A percentile compares a stretch with the other conserved stretches of the same genome.
Conservation (phyloP, 1,140 invertebrate genomes). For the Goniozus legneri region DNA sequence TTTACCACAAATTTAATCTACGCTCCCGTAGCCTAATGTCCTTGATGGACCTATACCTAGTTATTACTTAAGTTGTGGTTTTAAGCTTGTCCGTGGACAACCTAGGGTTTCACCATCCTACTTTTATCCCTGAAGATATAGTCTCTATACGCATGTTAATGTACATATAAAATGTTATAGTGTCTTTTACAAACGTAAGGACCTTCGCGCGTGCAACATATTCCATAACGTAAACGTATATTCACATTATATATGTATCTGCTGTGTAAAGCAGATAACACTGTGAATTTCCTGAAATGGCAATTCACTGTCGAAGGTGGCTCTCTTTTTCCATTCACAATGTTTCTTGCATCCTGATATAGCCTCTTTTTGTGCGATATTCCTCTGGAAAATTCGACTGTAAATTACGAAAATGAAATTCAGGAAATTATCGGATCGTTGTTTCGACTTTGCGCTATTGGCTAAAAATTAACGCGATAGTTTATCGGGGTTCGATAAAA, state of each 20-base stretch:
- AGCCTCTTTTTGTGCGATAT: too few relatives aligned
- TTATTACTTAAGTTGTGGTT: slow-evolving; percentile 35
- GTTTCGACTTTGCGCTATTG: too few relatives aligned
- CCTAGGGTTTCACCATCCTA: slow-evolving; percentile 27
- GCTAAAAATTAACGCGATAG: too few relatives aligned
- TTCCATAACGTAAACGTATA: slow-evolving; percentile 6
- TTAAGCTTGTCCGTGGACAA: slow-evolving; percentile 35
- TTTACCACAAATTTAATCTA: slow-evolving; percentile 39
- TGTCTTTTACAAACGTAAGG: slow-evolving; percentile 49
- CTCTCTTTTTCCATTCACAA: slow-evolving; percentile 18
- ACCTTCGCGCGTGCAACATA: slow-evolving; percentile 33
- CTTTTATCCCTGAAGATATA: slow-evolving; percentile 29
- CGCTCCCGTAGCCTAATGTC: slow-evolving; percentile 12
- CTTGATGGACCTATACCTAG: slow-evolving; percentile 14
- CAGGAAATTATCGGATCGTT: too few relatives aligned
- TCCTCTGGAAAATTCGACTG: too few relatives aligned
- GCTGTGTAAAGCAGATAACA: not conserved
- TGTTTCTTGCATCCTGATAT: too few relatives aligned
- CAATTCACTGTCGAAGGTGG: slow-evolving; percentile 24
- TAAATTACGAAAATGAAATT: too few relatives aligned
- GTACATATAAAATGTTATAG: slow-evolving; percentile 51
- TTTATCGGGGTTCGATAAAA: too few relatives aligned
- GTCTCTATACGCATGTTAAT: slow-evolving; percentile 50
- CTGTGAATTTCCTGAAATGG: slow-evolving; percentile 19
- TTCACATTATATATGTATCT: slow-evolving; percentile 9